These are phyloP conservation scores for Nemotelus pantherinus DNA, from an alignment of 2,888 invertebrate species.

Conservation along the genomic window DNA sequence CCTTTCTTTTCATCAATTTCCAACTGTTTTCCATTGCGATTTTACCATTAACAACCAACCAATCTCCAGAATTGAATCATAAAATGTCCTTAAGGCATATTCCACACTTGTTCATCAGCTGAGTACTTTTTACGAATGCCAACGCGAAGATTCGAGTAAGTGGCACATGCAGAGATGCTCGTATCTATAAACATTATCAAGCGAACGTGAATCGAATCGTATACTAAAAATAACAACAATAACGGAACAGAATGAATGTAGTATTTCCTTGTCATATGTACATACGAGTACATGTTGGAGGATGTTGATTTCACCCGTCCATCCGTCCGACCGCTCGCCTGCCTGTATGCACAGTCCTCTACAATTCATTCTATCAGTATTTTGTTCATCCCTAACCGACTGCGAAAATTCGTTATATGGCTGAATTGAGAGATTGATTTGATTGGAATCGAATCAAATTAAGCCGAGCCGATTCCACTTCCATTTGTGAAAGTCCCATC, in stretches of 20 bases:
- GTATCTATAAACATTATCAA: too few species aligned
- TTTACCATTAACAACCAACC: too few species aligned
- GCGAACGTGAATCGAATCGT: too few species aligned
- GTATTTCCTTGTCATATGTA: not conserved
- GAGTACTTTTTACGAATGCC: too few species aligned
- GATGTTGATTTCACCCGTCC: not conserved
- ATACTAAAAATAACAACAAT: not conserved
- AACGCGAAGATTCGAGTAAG: too few species aligned
- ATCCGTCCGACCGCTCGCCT: not conserved
- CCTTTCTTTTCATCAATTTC: too few species aligned
- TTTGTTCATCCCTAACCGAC: constrained; percentile 41
- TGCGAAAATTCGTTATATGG: constrained; percentile 45
- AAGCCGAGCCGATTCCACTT: constrained; percentile 29
- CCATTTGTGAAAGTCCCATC: constrained; percentile 29
- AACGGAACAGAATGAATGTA: not conserved
- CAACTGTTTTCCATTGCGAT: too few species aligned
- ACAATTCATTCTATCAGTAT: constrained; percentile 1
- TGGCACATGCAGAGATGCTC: too few species aligned
- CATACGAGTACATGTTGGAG: not conserved
- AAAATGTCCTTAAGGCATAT: too few species aligned
- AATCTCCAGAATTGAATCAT: too few species aligned
- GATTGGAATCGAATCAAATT: constrained; percentile 44
- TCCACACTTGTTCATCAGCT: too few species aligned
- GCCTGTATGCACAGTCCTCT: not conserved
- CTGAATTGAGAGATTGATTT: constrained; percentile 44